Evolutionary conservation across 2,113 vertebrate genomes (phyloP), one percentile per base, ranked within the genome.

Genomic region (Gulo gulo): DNA sequence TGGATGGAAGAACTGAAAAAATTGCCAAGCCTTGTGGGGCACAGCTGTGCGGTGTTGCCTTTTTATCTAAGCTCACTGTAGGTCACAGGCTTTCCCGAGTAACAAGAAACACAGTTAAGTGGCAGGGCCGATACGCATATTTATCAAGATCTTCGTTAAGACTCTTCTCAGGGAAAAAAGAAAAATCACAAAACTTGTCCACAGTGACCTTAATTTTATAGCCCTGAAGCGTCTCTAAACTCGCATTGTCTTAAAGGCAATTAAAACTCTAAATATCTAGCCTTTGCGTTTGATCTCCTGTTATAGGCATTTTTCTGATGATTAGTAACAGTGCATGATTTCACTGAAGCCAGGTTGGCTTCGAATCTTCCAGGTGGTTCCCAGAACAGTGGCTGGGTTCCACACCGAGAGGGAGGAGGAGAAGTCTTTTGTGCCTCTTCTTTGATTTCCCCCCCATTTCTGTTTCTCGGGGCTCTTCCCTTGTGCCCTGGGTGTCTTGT

Each of bases 1-100:
- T 98, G 73, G 90, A 96, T 97, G 88, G 52, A 97, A 98, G 87
- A 97, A 82, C 91, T 7, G 87, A 88, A 94, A 96, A 42, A 95
- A 97, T 97, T 97, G 82, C 26, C 10, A 1, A 93, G 69, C 47
- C 86, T 98, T 90, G 7, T 82, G 96, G 95, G 78, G 94, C 57
- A 71, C 79, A 78, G 97, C 90, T 98, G 93, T 97, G 1, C 0
- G 3, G 65, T 81, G 95, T 87, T 86, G 93, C 42, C 74, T 97
- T 65, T 97, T 97, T 85, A 92, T 96, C 57, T 69, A 36, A 74
- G 69, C 67, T 96, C 96, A 76, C 90, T 74, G 88, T 78, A 80
- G 97, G 96, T 96, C 95, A 95, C 26, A 73, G 88, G 88, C 89
- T 80, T 96, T 79, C 78, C 83, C 13, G 15, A 71, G n/a, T 71